phyloP scores from a whole-genome alignment of 2,888 invertebrate species.

The Nomada ruficornis region DNA sequence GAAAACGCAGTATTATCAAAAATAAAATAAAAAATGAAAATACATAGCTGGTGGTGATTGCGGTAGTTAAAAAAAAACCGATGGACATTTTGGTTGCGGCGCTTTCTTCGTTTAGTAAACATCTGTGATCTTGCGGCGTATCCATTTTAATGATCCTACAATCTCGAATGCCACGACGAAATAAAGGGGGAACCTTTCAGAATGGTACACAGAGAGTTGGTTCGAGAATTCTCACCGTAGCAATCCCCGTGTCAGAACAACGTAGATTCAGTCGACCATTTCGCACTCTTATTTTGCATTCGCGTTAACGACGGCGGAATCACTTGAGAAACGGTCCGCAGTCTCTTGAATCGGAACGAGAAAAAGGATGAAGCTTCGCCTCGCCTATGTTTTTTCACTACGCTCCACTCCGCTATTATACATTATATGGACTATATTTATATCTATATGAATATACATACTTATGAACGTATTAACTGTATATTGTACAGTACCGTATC shows the following conservation, averaged over 20 bases:
- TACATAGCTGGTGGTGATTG: not conserved
- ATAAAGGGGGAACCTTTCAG: conserved; percentile 40
- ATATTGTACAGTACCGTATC: conserved; percentile 77
- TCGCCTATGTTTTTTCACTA: conserved; percentile 84
- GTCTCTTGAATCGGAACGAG: conserved; percentile 82
- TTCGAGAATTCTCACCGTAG: conserved; percentile 35
- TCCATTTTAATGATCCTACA: conserved; percentile 37
- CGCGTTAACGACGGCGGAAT: conserved; percentile 57
- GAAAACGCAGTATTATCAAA: not conserved
- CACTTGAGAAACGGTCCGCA: conserved; percentile 51
- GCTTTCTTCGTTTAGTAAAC: conserved; percentile 4
- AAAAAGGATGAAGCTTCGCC: conserved; percentile 83
- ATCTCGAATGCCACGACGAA: conserved; percentile 22
- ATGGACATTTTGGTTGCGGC: not conserved
- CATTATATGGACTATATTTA: conserved; percentile 65
- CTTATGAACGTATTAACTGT: conserved; percentile 74
- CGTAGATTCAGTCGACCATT: conserved; percentile 12
- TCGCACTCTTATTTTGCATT: conserved; percentile 31
- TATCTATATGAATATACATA: conserved; percentile 34
- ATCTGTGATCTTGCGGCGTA: not conserved
- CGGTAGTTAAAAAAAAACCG: not conserved
- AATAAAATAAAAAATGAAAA: not conserved
- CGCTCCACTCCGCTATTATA: conserved; percentile 83
- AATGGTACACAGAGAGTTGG: conserved; percentile 25
- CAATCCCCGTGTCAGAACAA: conserved; percentile 17